These are phyloP conservation scores for Colletes latitarsis DNA, from an alignment of 1,140 invertebrate genomes.

Conservation along the genomic window DNA sequence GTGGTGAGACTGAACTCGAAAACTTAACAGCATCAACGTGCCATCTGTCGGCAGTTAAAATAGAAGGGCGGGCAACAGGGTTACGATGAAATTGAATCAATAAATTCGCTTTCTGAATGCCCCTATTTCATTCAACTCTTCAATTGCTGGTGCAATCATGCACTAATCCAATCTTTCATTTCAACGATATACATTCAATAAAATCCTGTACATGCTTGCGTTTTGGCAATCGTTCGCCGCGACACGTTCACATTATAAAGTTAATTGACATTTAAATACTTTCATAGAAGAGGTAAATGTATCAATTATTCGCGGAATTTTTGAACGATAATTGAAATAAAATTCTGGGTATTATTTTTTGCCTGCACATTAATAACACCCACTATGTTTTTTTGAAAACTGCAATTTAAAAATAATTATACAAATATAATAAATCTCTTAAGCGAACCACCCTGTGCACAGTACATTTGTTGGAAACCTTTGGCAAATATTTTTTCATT, in stretches of 20 bases:
- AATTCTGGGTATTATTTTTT: no score
- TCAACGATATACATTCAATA: slow-evolving; percentile 27
- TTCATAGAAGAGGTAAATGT: no score
- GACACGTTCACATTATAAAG: not conserved
- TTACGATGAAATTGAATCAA: slow-evolving; percentile 62
- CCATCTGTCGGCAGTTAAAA: slow-evolving; percentile 63
- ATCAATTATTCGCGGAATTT: not conserved
- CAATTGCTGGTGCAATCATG: slow-evolving; percentile 52
- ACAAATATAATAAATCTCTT: no score
- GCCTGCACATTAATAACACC: no score
- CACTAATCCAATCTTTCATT: slow-evolving; percentile 59
- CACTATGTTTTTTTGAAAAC: no score
- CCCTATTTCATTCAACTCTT: slow-evolving; percentile 56
- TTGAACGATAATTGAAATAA: no score
- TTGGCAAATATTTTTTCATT: no score
- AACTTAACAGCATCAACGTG: slow-evolving; percentile 54
- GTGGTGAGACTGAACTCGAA: slow-evolving; percentile 45
- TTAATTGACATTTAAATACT: not conserved
- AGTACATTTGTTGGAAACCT: no score
- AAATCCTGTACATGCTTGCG: slow-evolving; percentile 29
- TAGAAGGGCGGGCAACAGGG: slow-evolving; percentile 12
- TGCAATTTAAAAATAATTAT: no score
- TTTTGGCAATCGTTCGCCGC: not conserved
- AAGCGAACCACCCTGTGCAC: no score
- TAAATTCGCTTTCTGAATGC: slow-evolving; percentile 58